These are phyloP conservation scores for Tamias sibiricus DNA, from an alignment of 2,113 vertebrate species.

Conservation along the genomic window DNA sequence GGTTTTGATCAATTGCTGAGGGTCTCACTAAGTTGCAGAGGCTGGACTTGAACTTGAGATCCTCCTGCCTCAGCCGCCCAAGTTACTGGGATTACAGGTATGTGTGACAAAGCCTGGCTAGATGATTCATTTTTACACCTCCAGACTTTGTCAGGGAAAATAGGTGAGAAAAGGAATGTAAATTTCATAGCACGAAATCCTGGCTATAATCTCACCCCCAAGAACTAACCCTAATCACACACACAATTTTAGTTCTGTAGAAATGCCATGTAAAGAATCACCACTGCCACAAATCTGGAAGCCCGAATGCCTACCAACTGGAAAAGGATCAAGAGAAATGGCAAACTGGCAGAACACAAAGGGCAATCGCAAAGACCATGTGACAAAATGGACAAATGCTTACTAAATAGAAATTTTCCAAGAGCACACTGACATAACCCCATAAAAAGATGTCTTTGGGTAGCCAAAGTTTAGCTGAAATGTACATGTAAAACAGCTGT, in stretches of 20 bases:
- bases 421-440: background rate
- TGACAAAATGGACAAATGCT: background rate
- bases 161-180: background rate
- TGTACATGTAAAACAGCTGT: background rate
- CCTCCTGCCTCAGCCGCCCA: background rate
- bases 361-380: background rate
- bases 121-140: background rate
- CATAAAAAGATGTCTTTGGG: background rate
- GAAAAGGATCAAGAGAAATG: background rate
- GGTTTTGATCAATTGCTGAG: no score
- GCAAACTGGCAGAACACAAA: background rate
- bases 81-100: no score
- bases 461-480: background rate
- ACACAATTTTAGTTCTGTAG: background rate
- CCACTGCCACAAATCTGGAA: background rate
- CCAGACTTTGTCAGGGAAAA: background rate
- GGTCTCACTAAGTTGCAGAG: no score
- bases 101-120: no score
- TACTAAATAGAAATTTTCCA: background rate
- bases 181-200: background rate
- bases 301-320: background rate
- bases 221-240: background rate
- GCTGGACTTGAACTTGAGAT: background rate
- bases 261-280: background rate
- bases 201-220: background rate